Evolutionary conservation across 1,140 invertebrate genomes (phyloP).

Genomic region (Micrasema longulum): DNA sequence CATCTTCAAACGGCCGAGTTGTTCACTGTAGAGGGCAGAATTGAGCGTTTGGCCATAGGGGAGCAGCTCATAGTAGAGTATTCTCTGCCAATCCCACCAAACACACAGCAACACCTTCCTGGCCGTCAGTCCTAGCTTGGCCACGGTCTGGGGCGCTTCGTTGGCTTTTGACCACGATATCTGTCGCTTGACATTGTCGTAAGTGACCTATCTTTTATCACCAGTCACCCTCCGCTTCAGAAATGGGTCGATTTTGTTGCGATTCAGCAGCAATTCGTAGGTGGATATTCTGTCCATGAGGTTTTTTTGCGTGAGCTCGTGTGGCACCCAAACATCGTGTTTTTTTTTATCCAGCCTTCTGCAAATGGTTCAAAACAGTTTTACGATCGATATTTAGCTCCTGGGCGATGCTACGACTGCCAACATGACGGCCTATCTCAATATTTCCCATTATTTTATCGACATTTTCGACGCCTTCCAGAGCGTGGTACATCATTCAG

Average conservation of each 20-base stretch:
- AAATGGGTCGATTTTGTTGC: conserved; percentile 9
- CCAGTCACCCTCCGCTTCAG: conserved; percentile 20
- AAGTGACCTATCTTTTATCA: no score
- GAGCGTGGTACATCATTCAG: no score
- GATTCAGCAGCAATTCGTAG: conserved; percentile 13
- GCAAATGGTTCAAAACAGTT: conserved; percentile 16
- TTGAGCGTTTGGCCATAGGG: no score
- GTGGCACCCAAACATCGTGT: conserved; percentile 13
- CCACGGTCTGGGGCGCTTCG: no score
- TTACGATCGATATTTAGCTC: conserved; percentile 17
- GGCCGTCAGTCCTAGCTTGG: conserved; percentile 17
- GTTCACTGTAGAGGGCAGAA: no score
- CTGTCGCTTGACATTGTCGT: no score
- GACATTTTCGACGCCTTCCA: no score
- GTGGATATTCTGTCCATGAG: conserved; percentile 5
- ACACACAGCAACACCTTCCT: conserved; percentile 24
- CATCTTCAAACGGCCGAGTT: no score
- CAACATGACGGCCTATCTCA: not conserved
- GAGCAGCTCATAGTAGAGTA: conserved; percentile 17
- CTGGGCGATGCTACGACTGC: conserved; percentile 19
- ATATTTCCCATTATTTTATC: no score
- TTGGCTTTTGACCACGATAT: no score
- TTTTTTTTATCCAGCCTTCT: conserved; percentile 15
- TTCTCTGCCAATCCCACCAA: conserved; percentile 16
- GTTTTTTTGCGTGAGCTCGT: conserved; percentile 25